Evolutionary conservation across 2,797 vertebrate genomes (phyloP), one percentile per base, ranked within the genome.

Genomic region (Myripristis murdjan): DNA sequence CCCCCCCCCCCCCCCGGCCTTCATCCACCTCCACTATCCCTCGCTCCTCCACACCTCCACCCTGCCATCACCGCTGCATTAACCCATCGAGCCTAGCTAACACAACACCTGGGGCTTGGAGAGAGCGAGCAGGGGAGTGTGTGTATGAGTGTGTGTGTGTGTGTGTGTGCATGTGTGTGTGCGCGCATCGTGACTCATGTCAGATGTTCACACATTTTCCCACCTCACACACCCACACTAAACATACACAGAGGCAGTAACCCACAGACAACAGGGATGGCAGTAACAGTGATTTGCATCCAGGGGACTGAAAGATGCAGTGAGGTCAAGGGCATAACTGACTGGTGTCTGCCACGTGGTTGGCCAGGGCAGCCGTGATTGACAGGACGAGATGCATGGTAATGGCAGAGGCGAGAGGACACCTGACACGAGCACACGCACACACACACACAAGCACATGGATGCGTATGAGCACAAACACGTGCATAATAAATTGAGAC

Each of bases 321-420:
- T 56, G 55, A 80, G 86, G 87, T 92, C 84, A 89, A 91, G 90
- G 91, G 83, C 83, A 5, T 64, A 77, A 41, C 75, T 54, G 68
- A 31, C 49, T 15, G 71, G 58, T 79, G 75, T 76, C 48, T 51
- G 70, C 68, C 37, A 41, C 73, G 64, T 58, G 70, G 80, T 74
- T 51, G 74, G 77, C 63, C 15, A 10, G 73, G 70, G 52, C 70
- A 48, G 43, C 52, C 0, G 3, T 90, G 90, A 93, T 74, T 91
- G 92, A 85, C 89, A 77, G 81, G 62, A 55, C 41, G 70, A 52
- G 52, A 64, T 52, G 57, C n/a, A 28, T 26, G 56, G 65, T 73
- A 52, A 76, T 62, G 68, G 66, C 60, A 76, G 61, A 75, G 82
- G 76, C 62, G 56, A 78, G 26, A 55, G 66, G 70, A 77, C 74